Evolutionary conservation across 2,888 invertebrate species (phyloP).

Genomic region (Ametastegia equiseti): DNA sequence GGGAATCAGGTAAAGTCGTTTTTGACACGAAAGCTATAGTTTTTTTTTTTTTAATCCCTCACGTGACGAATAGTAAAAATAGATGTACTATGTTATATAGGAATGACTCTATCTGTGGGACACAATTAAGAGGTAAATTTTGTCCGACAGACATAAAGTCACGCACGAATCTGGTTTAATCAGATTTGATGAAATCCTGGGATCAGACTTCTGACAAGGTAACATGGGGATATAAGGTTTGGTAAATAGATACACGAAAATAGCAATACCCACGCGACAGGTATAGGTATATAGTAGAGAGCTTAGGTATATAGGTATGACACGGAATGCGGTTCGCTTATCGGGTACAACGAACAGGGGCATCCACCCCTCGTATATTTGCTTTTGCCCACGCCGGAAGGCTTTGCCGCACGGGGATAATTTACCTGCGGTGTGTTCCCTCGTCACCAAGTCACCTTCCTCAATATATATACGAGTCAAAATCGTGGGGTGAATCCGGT

Average conservation of each 20-base stretch:
- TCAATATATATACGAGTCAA: not conserved
- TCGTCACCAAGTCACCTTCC: not conserved
- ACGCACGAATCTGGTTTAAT: not conserved
- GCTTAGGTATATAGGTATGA: too few relatives aligned
- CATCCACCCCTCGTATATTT: constrained; percentile 12
- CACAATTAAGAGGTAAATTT: not conserved
- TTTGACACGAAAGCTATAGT: too few relatives aligned
- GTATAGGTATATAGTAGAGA: not conserved
- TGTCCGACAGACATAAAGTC: not conserved
- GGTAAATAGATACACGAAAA: not conserved
- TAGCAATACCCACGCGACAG: not conserved
- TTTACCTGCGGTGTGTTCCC: constrained; percentile 7
- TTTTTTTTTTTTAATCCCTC: too few relatives aligned
- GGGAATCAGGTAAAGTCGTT: too few relatives aligned
- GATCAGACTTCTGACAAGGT: not conserved
- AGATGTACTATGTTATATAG: too few relatives aligned
- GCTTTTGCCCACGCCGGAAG: not conserved
- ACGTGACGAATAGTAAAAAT: too few relatives aligned
- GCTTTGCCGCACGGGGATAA: not conserved
- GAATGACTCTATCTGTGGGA: not conserved
- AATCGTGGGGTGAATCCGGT: not conserved
- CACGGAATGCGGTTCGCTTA: constrained; percentile 1
- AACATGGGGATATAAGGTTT: too few relatives aligned
- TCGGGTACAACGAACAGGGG: not conserved
- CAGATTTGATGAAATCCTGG: not conserved